Percentiles rank a stretch among this genome's conserved stretches.
Evolutionary conservation across 2,797 vertebrate species (phyloP).

Genomic region (Pelochelys cantorii): DNA sequence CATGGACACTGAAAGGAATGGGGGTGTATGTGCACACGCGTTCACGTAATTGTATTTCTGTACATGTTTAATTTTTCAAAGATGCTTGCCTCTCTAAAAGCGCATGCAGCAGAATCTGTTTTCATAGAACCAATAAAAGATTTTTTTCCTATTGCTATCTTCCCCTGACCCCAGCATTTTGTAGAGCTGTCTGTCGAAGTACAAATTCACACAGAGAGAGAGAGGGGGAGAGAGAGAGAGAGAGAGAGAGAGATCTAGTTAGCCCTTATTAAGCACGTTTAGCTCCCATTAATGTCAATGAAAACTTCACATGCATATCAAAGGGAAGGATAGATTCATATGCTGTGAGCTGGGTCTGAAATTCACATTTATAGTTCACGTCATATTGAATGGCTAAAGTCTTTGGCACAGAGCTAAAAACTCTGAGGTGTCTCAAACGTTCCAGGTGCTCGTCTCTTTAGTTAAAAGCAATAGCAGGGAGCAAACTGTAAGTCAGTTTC

Average conservation of each 20-base stretch:
- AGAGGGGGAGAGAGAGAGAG: constrained; percentile 20
- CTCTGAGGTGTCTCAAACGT: constrained; percentile 78
- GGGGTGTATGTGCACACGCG: rapidly evolving
- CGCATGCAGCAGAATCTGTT: constrained; percentile 62
- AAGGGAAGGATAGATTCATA: constrained; percentile 76
- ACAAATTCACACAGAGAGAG: constrained; percentile 47
- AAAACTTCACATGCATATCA: constrained; percentile 75
- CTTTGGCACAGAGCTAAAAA: constrained; percentile 76
- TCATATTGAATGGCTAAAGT: constrained; percentile 80
- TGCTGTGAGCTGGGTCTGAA: constrained; percentile 73
- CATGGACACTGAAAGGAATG: rapidly evolving
- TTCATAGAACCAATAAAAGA: constrained; percentile 57
- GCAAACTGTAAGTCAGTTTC: constrained; percentile 60
- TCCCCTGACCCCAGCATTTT: rapidly evolving
- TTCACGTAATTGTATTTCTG: rapidly evolving
- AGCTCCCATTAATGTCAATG: constrained; percentile 75
- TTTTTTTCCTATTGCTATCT: constrained; percentile 14
- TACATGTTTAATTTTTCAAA: constrained; percentile 9
- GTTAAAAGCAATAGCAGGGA: constrained; percentile 78
- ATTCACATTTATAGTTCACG: constrained; percentile 79
- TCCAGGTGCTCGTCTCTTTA: constrained; percentile 75
- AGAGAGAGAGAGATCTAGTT: constrained; percentile 70
- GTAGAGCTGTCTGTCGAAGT: constrained; percentile 70
- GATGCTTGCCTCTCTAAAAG: constrained; percentile 46
- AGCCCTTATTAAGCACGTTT: constrained; percentile 68